A percentile compares a stretch with the other conserved stretches of the same genome.
phyloP scores from a whole-genome alignment of 2,888 invertebrate species.

The Drosophila seclusa region DNA sequence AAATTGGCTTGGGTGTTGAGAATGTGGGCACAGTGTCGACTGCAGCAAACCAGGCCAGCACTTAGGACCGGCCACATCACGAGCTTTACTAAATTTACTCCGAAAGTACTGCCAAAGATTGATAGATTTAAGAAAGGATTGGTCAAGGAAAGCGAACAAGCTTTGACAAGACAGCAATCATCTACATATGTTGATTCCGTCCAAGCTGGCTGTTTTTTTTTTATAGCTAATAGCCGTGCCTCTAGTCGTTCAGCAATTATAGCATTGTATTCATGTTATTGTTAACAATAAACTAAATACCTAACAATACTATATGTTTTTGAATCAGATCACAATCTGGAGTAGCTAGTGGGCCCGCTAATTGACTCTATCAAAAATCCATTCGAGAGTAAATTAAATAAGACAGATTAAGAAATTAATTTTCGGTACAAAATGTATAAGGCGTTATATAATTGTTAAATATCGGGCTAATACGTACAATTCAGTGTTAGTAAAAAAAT shows the following conservation, averaged over 20 bases:
- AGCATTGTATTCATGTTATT: slow-evolving; percentile 53
- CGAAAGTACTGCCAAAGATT: slow-evolving; percentile 72
- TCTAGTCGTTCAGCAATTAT: slow-evolving; percentile 66
- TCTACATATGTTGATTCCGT: slow-evolving; percentile 62
- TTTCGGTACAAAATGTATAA: slow-evolving; percentile 46
- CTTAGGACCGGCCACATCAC: slow-evolving; percentile 12
- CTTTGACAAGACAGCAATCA: slow-evolving; percentile 26
- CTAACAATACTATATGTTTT: slow-evolving; percentile 31
- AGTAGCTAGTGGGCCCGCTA: neutral
- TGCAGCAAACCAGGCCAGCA: slow-evolving; percentile 33
- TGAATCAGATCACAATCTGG: neutral
- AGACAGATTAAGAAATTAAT: neutral
- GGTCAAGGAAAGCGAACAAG: slow-evolving; percentile 6
- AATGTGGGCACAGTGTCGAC: slow-evolving; percentile 17
- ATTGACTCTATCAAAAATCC: neutral
- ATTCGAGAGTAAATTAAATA: neutral
- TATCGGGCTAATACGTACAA: slow-evolving; percentile 46
- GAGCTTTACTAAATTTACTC: slow-evolving; percentile 20
- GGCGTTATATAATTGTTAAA: slow-evolving; percentile 43
- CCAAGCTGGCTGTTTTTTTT: slow-evolving; percentile 58
- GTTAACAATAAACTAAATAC: slow-evolving; percentile 57
- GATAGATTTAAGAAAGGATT: slow-evolving; percentile 49
- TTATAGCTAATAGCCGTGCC: slow-evolving; percentile 27
- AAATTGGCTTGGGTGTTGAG: slow-evolving; percentile 42
- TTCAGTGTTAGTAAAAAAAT: slow-evolving; percentile 46